Percentiles rank a stretch among this genome's conserved stretches.
phyloP scores from a whole-genome alignment of 2,888 invertebrate species.

The Scelioninae gen. 2 region DNA sequence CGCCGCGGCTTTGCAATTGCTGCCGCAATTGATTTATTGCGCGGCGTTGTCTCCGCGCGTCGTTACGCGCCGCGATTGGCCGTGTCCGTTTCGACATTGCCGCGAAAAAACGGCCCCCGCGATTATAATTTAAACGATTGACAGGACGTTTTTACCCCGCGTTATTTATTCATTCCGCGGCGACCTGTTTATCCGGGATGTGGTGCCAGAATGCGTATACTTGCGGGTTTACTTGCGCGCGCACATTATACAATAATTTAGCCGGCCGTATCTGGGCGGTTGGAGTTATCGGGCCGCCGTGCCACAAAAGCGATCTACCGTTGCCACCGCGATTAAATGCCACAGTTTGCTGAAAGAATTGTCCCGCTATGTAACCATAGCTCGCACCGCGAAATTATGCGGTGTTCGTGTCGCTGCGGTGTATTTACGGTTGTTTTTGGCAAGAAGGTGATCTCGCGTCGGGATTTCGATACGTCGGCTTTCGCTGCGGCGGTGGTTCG shows the following conservation, averaged over 20 bases:
- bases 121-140: conserved; percentile 40
- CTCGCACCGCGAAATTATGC: conserved; percentile 50
- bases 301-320: conserved; percentile 60
- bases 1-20: conserved; percentile 6
- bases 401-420: conserved; percentile 43
- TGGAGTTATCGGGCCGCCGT: conserved; percentile 54
- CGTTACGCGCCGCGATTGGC: conserved; percentile 18
- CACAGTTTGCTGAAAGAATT: conserved; percentile 45
- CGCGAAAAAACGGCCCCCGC: conserved; percentile 1
- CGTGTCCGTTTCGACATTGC: conserved; percentile 5
- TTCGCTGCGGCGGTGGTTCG: no score
- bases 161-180: conserved; percentile 19
- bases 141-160: conserved; percentile 14
- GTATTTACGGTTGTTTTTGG: conserved; percentile 24
- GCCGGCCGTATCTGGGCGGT: conserved; percentile 33
- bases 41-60: conserved; percentile 27
- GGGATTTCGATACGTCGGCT: not conserved
- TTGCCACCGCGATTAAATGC: conserved; percentile 57
- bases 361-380: conserved; percentile 50
- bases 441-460: conserved; percentile 1
- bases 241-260: conserved; percentile 46
- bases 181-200: conserved; percentile 43
- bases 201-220: conserved; percentile 18
- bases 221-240: conserved; percentile 14
- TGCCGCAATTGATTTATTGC: conserved; percentile 41